A percentile compares a stretch with the other conserved stretches of the same genome.
These are phyloP conservation scores for Dipus sagitta DNA, from an alignment of 2,797 vertebrate genomes.

Conservation along the genomic window DNA sequence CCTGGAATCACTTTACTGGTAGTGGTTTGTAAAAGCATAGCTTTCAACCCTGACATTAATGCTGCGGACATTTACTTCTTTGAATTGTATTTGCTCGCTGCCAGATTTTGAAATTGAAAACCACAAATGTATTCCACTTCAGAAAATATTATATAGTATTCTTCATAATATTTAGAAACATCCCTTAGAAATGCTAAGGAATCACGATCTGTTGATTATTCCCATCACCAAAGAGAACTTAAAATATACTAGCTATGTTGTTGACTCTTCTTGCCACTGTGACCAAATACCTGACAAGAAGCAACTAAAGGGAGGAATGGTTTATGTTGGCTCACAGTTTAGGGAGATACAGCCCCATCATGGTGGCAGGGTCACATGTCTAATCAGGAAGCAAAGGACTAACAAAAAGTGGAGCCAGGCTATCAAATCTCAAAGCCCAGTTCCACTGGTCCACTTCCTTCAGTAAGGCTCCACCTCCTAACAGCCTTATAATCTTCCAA, in stretches of 20 bases:
- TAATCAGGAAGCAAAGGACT: not conserved
- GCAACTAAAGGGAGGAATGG: not conserved
- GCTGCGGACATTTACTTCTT: no score
- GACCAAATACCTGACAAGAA: not conserved
- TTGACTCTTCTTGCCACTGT: not conserved
- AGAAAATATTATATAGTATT: slow-evolving; percentile 49
- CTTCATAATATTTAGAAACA: not conserved
- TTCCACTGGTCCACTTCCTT: not conserved
- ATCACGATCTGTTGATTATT: not conserved
- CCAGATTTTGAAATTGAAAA: not conserved
- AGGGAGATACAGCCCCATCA: not conserved
- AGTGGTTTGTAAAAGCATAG: not conserved
- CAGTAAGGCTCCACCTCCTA: not conserved
- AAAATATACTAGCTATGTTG: not conserved
- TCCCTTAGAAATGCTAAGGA: slow-evolving; percentile 3
- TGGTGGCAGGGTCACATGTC: not conserved
- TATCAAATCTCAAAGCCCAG: not conserved
- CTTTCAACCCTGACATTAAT: slow-evolving; percentile 4
- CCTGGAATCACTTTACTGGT: not conserved
- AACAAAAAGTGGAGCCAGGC: not conserved
- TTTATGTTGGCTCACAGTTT: not conserved
- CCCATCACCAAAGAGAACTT: not conserved
- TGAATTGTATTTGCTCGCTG: not conserved
- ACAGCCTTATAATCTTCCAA: not conserved
- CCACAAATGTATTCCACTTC: not conserved